Conservation (phyloP, 2,797 vertebrate species). For the Pangasius sanitwongsei region DNA sequence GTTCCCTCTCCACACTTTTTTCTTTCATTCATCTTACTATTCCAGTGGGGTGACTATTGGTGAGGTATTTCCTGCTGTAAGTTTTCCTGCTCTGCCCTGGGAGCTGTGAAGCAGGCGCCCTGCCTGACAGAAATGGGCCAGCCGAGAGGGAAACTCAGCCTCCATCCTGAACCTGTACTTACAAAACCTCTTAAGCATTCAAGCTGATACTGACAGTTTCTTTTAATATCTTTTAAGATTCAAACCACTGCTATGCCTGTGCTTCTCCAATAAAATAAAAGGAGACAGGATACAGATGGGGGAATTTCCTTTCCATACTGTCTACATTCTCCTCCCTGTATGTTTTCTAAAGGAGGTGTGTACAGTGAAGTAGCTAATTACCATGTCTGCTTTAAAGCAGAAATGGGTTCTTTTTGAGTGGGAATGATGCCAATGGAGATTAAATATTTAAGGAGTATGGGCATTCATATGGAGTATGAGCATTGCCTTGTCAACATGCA, state of each 20-base stretch:
- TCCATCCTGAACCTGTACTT: slow-evolving; percentile 32
- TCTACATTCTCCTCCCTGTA: not conserved
- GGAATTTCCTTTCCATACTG: not conserved
- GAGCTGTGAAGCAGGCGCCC: slow-evolving; percentile 65
- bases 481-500: not conserved
- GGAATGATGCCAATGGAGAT: slow-evolving; percentile 3
- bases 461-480: not conserved
- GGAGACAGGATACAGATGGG: not conserved
- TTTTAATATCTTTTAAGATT: not conserved
- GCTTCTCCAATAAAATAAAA: not conserved
- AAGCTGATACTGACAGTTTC: slow-evolving; percentile 9
- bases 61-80: slow-evolving; percentile 78
- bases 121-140: slow-evolving; percentile 54
- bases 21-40: slow-evolving; percentile 71
- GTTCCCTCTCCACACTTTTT: slow-evolving; percentile 17
- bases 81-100: slow-evolving; percentile 66
- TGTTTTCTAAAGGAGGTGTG: slow-evolving; percentile 29
- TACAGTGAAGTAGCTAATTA: not conserved
- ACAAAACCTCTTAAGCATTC: slow-evolving; percentile 21
- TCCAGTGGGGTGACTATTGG: slow-evolving; percentile 71
- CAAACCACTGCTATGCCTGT: not conserved
- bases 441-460: not conserved
- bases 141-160: slow-evolving; percentile 47
- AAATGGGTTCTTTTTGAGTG: not conserved
- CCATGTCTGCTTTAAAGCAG: not conserved